Evolutionary conservation across 2,888 invertebrate genomes (phyloP), one percentile per base, ranked within the genome.

Genomic region (Glaucopsyche alexis): DNA sequence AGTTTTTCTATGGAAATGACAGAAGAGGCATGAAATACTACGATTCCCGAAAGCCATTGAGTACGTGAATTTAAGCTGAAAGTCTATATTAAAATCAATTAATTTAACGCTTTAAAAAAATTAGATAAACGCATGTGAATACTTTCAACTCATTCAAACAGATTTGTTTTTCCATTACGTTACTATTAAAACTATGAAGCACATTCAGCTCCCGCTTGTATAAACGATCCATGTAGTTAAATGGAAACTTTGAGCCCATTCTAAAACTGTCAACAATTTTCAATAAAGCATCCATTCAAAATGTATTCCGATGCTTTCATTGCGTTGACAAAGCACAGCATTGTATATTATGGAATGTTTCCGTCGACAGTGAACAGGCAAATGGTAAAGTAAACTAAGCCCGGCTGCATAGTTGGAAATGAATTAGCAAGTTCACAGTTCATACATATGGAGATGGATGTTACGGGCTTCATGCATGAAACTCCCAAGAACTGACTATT

Each of bases 381-480:
- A 79, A 78, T 77, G 78, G 78, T 79, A 78, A 78, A 78, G 78
- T 78, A 79, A 80, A 80, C 77, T 75, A 76, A 75, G 73, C 76
- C 75, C 75, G 75, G 74, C 77, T 77, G 76, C 74, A 81, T 81
- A 84, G 83, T 82, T 83, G 80, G 83, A 78, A 82, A 81, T 83
- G 84, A 86, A 86, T 84, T 85, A 87, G 84, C 86, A 86, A 85
- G 86, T 86, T 87, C 84, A 81, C 77, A 84, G 83, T 84, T 87
- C 85, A 87, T 87, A 86, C 85, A 88, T 87, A 88, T 87, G 87
- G 81, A 87, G 82, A 78, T 79, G 79, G 74, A 75, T 74, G 38
- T 72, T 71, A 72, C 65, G 71, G 74, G 42, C 42, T 74, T 74
- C 72, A 72, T 73, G 69, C 67, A 72, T 72, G 71, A 72, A 75